These are phyloP conservation scores for Penelope pileata DNA, from an alignment of 2,113 vertebrate species.

Conservation along the genomic window DNA sequence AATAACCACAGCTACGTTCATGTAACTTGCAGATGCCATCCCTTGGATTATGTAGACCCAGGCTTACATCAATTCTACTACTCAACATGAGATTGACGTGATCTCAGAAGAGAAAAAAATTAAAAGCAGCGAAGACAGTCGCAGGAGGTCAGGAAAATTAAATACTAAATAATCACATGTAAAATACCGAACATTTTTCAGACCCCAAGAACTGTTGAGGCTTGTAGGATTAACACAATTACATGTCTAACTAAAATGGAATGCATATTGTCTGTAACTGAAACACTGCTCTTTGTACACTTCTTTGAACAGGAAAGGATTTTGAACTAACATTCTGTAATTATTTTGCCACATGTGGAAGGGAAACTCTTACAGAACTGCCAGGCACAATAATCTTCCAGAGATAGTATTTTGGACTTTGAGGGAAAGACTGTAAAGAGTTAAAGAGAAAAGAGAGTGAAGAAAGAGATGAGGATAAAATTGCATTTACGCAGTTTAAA, in stretches of 20 bases:
- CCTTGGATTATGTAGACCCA: background rate
- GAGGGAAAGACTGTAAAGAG: background rate
- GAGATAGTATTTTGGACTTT: background rate
- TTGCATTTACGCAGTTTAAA: background rate
- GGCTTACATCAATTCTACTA: background rate
- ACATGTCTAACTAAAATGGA: conserved; percentile 10
- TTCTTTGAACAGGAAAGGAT: background rate
- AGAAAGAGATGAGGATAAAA: background rate
- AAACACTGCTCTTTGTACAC: background rate
- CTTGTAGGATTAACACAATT: conserved; percentile 1
- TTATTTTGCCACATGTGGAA: background rate
- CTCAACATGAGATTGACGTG: background rate
- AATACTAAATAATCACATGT: background rate
- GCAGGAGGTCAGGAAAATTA: background rate
- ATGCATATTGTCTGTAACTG: background rate
- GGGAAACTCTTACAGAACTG: background rate
- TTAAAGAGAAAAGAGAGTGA: background rate
- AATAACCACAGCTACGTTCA: background rate
- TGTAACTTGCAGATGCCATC: background rate
- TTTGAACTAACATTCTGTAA: background rate
- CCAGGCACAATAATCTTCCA: background rate
- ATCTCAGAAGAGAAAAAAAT: background rate
- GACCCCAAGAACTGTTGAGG: background rate
- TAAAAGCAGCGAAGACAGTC: background rate
- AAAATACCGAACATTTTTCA: conserved; percentile 24